Evolutionary conservation across 2,888 invertebrate genomes (phyloP), one percentile per base, ranked within the genome.

Genomic region (Macrophya annulata): DNA sequence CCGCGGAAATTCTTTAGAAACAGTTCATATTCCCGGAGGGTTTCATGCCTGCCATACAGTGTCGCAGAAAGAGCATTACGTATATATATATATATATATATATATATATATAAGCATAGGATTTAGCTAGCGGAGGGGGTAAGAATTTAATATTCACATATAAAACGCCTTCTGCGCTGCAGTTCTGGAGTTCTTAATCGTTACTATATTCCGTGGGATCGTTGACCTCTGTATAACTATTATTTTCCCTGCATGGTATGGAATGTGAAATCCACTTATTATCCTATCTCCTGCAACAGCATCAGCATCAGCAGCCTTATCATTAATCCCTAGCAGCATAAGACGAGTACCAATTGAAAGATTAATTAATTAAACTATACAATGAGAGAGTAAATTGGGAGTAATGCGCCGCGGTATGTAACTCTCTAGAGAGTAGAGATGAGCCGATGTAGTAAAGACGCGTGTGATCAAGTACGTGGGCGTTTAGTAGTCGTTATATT

Each of bases 331-430:
- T 31, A 5, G 83, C 25, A 25, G 37, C 25, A 65, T 43, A 89
- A 89, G 87, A 90, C 90, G 91, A 91, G 90, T 88, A 88, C 89
- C 91, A 91, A 91, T 91, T 91, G 91, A 89, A 89, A 90, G 91
- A 90, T 91, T 91, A 91, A 91, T 91, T 91, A 91, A 91, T 86
- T 84, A 74, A 65, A 84, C 79, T 40, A 89, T 88, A 87, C 89
- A 90, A 90, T 88, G 89, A 90, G 87, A 90, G 89, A 89, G 90
- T 91, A 91, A 91, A 91, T 91, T 91, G 91, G 89, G 88, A 89
- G 90, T 90, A 91, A 91, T 90, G 88, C 89, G 88, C 86, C 87
- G 91, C 87, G 91, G 89, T 88, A 87, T 87, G 87, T 79, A 31
- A 48, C 48, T 37, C 59, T 62, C 43, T 65, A 87, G 87, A 84